Conservation (phyloP, 2,113 vertebrate species). For the Pachycephala philippinensis region DNA sequence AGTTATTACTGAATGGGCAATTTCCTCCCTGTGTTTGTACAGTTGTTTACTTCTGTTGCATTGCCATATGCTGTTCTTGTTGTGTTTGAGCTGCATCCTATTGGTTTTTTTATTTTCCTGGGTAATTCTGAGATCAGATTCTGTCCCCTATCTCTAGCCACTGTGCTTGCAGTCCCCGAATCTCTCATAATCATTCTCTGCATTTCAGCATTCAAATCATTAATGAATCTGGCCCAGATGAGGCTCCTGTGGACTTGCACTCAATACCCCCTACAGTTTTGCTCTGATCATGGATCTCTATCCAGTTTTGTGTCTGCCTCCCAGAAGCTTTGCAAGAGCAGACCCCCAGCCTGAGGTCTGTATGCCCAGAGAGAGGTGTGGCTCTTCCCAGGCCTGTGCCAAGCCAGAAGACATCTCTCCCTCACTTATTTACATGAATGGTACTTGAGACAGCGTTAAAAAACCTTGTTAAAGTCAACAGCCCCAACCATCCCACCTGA, state of each 20-base stretch:
- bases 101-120: not conserved
- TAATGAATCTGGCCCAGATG: not conserved
- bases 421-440: not conserved
- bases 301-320: not conserved
- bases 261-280: not conserved
- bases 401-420: not conserved
- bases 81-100: not conserved
- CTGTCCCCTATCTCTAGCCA: not conserved
- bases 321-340: not conserved
- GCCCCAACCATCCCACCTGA: not conserved
- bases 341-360: not conserved
- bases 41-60: not conserved
- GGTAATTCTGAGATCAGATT: not conserved
- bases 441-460: not conserved
- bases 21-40: not conserved
- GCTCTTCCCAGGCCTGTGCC: not conserved
- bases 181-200: not conserved
- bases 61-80: not conserved
- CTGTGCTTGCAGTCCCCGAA: not conserved
- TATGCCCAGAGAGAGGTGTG: not conserved
- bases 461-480: not conserved
- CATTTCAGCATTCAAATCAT: not conserved
- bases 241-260: not conserved
- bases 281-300: not conserved
- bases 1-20: not conserved